phyloP scores from a whole-genome alignment of 2,113 vertebrate species.

The Raja brachyura region DNA sequence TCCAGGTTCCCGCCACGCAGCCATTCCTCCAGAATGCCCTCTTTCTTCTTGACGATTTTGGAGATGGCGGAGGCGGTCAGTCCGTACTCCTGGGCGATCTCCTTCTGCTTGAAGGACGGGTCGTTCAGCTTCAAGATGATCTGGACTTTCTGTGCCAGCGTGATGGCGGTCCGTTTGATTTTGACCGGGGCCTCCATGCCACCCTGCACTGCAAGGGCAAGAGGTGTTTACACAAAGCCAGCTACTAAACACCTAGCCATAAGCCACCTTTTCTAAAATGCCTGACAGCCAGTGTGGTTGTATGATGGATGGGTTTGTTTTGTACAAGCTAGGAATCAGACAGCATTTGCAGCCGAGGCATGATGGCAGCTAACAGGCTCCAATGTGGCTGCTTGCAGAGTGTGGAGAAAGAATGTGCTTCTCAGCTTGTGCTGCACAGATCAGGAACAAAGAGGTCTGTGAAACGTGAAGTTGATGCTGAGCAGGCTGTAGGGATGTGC shows the following conservation, averaged over 20 bases:
- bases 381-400: background rate
- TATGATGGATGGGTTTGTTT: background rate
- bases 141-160: constrained; percentile 35
- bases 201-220: background rate
- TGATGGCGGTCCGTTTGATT: constrained; percentile 30
- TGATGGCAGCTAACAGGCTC: constrained; percentile 29
- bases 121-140: constrained; percentile 29
- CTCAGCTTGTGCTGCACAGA: background rate
- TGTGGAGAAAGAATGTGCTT: constrained; percentile 23
- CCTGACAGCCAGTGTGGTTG: constrained; percentile 22
- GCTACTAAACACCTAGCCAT: background rate
- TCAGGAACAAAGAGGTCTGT: constrained; percentile 37
- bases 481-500: constrained; percentile 36
- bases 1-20: constrained; percentile 40
- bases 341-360: constrained; percentile 17
- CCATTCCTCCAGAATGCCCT: constrained; percentile 52
- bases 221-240: constrained; percentile 22
- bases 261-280: constrained; percentile 20
- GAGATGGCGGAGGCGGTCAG: constrained; percentile 39
- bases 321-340: background rate
- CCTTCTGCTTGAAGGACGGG: constrained; percentile 35
- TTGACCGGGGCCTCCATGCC: constrained; percentile 15
- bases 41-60: constrained; percentile 50
- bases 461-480: constrained; percentile 35
- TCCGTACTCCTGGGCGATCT: constrained; percentile 27